phyloP scores from a whole-genome alignment of 2,797 vertebrate genomes.

The Chelmon rostratus region DNA sequence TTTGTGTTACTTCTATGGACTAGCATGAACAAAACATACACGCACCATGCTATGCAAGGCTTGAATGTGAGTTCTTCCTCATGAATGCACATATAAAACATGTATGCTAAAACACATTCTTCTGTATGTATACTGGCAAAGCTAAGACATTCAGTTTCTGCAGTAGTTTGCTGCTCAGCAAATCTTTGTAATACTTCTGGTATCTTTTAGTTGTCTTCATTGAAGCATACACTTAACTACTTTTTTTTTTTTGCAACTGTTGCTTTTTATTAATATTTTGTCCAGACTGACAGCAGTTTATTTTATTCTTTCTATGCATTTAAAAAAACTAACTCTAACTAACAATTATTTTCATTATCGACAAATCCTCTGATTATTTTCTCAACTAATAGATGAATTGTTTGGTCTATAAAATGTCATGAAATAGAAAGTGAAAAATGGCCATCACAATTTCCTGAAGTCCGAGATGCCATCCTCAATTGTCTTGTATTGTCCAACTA shows the following conservation, averaged over 20 bases:
- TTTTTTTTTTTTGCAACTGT: too few species aligned
- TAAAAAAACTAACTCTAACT: too few species aligned
- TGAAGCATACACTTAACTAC: background rate
- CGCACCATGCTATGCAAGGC: constrained; percentile 35
- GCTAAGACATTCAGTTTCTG: background rate
- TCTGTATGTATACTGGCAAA: background rate
- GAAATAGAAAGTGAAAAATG: background rate
- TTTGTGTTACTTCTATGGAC: constrained; percentile 64
- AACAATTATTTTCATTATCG: background rate
- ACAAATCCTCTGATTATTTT: background rate
- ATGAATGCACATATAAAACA: constrained; percentile 26
- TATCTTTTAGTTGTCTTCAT: background rate
- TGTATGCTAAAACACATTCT: constrained; percentile 12
- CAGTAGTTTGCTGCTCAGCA: constrained; percentile 2
- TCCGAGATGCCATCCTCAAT: too few species aligned
- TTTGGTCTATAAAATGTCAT: background rate
- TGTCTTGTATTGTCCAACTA: too few species aligned
- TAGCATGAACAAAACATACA: constrained; percentile 60
- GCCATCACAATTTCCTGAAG: too few species aligned
- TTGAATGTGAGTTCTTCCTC: constrained; percentile 14
- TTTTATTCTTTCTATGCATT: too few species aligned
- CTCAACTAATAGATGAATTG: background rate
- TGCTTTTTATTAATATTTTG: too few species aligned
- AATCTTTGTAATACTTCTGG: background rate
- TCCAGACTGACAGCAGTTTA: background rate